phyloP scores from a whole-genome alignment of 2,888 invertebrate species.

The Pycnomerus fuliginosus region DNA sequence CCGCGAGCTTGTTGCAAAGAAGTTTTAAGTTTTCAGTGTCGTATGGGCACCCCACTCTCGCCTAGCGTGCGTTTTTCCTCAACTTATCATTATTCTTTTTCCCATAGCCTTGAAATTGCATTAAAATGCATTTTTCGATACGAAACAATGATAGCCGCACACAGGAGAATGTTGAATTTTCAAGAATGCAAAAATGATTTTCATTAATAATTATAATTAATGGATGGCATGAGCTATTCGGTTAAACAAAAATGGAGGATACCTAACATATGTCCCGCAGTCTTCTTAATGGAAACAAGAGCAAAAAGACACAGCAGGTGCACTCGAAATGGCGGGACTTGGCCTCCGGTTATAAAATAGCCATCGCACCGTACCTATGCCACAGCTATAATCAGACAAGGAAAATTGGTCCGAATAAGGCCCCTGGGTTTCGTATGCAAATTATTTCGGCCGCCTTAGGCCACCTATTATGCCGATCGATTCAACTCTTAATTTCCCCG shows the following conservation, averaged over 20 bases:
- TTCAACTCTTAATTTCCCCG: no score
- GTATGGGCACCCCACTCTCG: constrained; percentile 2
- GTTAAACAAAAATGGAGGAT: background rate
- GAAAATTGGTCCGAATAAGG: constrained; percentile 6
- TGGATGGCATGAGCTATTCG: constrained; percentile 2
- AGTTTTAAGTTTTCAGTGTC: constrained; percentile 13
- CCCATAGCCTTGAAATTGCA: constrained; percentile 17
- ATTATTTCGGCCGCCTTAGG: constrained; percentile 11
- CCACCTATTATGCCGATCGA: no score
- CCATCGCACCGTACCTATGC: constrained; percentile 13
- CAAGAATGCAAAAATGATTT: constrained; percentile 7
- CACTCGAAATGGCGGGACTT: constrained; percentile 42
- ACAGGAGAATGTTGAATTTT: no score
- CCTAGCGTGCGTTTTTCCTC: constrained; percentile 17
- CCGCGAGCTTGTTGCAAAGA: constrained; percentile 14
- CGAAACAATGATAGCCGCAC: constrained; percentile 9
- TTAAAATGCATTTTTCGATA: constrained; percentile 19
- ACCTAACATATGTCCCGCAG: constrained; percentile 43
- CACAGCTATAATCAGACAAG: constrained; percentile 8
- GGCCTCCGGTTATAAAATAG: constrained; percentile 25
- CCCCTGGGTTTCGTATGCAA: background rate
- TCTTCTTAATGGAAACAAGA: constrained; percentile 35
- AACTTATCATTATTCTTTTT: constrained; percentile 18
- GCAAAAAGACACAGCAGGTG: constrained; percentile 48
- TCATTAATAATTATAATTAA: background rate